A percentile compares a stretch with the other conserved stretches of the same genome.
phyloP scores from a whole-genome alignment of 2,113 vertebrate genomes.

The Halcyon senegalensis region DNA sequence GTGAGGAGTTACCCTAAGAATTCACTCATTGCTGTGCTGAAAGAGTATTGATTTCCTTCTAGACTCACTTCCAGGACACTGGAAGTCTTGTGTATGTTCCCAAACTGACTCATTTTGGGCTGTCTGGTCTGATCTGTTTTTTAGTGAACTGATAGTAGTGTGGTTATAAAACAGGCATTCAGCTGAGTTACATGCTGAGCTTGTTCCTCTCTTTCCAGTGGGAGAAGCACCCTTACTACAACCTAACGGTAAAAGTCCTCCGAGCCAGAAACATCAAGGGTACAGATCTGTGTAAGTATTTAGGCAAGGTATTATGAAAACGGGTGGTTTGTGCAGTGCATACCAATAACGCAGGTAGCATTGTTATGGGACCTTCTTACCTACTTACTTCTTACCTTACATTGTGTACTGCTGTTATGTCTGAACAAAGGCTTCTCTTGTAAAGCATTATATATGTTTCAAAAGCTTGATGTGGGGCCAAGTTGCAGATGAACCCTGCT shows the following conservation, averaged over 20 bases:
- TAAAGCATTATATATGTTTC: not conserved
- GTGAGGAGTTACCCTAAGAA: not conserved
- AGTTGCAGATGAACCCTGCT: not conserved
- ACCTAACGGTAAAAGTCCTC: constrained; percentile 79
- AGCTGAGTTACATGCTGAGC: not conserved
- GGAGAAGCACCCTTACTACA: constrained; percentile 79
- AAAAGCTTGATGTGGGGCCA: not conserved
- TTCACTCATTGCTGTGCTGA: fast-evolving
- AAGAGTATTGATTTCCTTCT: not conserved
- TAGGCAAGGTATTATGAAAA: not conserved
- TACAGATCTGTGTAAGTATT: constrained; percentile 77
- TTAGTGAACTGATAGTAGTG: not conserved
- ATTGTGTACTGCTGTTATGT: not conserved
- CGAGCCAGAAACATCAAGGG: constrained; percentile 76
- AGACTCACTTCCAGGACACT: not conserved
- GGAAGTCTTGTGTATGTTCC: not conserved
- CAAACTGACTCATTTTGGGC: not conserved
- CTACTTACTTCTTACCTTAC: too few species aligned
- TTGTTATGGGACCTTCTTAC: not conserved
- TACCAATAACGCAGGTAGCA: not conserved
- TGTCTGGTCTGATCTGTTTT: not conserved
- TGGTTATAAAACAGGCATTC: not conserved
- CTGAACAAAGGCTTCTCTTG: not conserved
- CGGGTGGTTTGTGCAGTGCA: not conserved
- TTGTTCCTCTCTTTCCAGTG: constrained; percentile 69